Percentiles rank a stretch among this genome's conserved stretches.
phyloP scores from a whole-genome alignment of 2,113 vertebrate species.

The Pelobates fuscus region DNA sequence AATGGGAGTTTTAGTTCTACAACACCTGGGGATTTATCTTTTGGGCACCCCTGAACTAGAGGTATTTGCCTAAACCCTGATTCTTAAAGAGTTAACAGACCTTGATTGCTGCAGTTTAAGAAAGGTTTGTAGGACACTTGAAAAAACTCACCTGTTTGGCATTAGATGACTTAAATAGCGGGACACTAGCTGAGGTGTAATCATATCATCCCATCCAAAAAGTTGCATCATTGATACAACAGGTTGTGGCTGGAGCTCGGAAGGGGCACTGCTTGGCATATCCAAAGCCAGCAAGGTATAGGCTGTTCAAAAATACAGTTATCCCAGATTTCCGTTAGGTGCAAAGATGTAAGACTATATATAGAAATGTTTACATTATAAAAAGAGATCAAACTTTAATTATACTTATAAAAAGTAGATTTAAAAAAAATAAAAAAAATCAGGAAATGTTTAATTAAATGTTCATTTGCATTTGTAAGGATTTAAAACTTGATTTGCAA shows the following conservation, averaged over 20 bases:
- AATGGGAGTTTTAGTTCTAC: no score
- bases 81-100: no score
- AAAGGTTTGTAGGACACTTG: no score
- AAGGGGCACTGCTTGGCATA: slow-evolving; percentile 81
- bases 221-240: slow-evolving; percentile 82
- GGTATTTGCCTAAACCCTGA: no score
- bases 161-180: slow-evolving; percentile 90
- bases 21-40: no score
- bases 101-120: no score
- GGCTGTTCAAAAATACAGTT: slow-evolving; percentile 68
- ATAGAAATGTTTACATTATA: no score
- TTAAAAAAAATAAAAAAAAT: no score
- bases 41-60: no score
- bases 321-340: background rate
- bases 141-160: slow-evolving; percentile 86
- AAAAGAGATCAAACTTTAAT: background rate
- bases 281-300: slow-evolving; percentile 90
- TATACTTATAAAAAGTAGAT: background rate
- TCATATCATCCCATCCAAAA: slow-evolving; percentile 96
- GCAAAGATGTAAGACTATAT: no score
- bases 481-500: background rate
- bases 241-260: slow-evolving; percentile 89
- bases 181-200: slow-evolving; percentile 84
- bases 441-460: background rate
- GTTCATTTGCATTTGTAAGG: background rate